These are phyloP conservation scores for Onychostoma macrolepis DNA, from an alignment of 2,113 vertebrate species.

Conservation along the genomic window DNA sequence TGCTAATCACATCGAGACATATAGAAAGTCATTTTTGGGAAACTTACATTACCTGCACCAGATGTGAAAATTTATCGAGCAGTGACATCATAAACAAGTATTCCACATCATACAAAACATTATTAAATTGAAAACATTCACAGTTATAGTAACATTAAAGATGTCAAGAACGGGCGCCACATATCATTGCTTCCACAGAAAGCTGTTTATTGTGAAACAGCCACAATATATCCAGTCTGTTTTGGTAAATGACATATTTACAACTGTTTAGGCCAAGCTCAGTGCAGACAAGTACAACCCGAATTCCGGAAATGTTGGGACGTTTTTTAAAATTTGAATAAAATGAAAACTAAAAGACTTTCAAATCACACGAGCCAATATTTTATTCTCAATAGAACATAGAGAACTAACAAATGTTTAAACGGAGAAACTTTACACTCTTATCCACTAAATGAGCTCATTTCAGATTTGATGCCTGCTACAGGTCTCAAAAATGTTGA, in stretches of 20 bases:
- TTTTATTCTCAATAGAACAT: no score
- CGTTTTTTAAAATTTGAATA: no score
- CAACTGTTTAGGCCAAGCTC: slow-evolving; percentile 49
- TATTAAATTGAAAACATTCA: background rate
- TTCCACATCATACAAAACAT: background rate
- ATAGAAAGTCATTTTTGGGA: no score
- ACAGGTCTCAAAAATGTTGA: no score
- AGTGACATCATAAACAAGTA: background rate
- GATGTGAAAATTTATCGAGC: background rate
- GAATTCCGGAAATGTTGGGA: no score
- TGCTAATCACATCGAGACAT: background rate
- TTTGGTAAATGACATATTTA: slow-evolving; percentile 45
- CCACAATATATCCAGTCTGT: background rate
- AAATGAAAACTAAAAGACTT: no score
- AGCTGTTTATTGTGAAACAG: slow-evolving; percentile 9
- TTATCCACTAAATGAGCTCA: no score
- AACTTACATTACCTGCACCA: background rate
- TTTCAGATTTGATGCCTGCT: no score
- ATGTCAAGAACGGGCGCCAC: background rate
- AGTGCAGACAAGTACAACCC: background rate
- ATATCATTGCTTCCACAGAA: slow-evolving; percentile 23
- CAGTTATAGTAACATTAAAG: background rate
- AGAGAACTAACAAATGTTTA: no score
- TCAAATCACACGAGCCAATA: no score
- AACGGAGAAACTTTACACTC: no score